phyloP scores from a whole-genome alignment of 2,113 vertebrate species.

The Cololabis saira region DNA sequence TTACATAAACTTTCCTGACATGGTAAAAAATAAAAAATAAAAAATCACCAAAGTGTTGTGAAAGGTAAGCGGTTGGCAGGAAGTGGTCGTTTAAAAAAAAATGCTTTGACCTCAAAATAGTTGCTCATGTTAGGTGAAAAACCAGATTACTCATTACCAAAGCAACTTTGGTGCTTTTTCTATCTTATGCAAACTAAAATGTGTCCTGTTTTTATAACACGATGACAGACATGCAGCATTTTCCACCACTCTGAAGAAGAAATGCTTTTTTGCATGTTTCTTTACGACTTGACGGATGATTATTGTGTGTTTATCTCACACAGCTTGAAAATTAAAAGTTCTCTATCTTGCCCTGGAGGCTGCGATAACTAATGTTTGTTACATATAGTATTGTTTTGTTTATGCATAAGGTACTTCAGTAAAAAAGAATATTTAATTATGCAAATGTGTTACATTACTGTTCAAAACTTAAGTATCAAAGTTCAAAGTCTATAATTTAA shows the following conservation, averaged over 20 bases:
- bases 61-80: conserved; percentile 34
- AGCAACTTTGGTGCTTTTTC: conserved; percentile 18
- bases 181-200: conserved; percentile 8
- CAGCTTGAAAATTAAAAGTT: conserved; percentile 16
- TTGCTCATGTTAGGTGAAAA: background rate
- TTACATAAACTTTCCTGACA: too few species aligned
- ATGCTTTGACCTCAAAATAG: conserved; percentile 37
- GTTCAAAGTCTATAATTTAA: too few species aligned
- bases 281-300: too few species aligned
- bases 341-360: background rate
- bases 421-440: too few species aligned
- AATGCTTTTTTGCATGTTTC: background rate
- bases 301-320: conserved; percentile 1
- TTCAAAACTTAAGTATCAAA: too few species aligned
- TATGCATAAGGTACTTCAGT: too few species aligned
- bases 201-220: conserved; percentile 9
- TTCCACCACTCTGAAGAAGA: conserved; percentile 5
- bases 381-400: background rate
- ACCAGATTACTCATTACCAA: conserved; percentile 44
- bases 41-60: background rate
- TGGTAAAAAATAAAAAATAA: background rate
- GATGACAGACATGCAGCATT: background rate
- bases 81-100: conserved; percentile 50
- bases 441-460: too few species aligned
- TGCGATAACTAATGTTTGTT: conserved; percentile 14